Percentiles rank a stretch among this genome's conserved stretches.
These are phyloP conservation scores for Microcaecilia unicolor DNA, from an alignment of 2,797 vertebrate genomes.

Conservation along the genomic window DNA sequence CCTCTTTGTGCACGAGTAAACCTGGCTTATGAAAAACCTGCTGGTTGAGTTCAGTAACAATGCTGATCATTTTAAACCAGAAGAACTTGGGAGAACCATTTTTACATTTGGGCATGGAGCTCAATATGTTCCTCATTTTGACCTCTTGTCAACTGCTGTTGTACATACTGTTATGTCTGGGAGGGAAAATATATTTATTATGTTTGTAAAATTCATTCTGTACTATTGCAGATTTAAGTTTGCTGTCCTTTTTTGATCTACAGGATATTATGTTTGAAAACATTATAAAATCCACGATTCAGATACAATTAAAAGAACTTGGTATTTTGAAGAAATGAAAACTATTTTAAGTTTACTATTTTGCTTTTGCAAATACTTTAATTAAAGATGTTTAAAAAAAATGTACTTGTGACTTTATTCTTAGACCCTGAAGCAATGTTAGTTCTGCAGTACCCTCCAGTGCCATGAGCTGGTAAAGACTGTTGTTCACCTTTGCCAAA, in stretches of 20 bases:
- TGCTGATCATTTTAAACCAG: constrained; percentile 41
- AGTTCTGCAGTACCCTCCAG: too few relatives aligned
- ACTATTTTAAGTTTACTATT: constrained; percentile 80
- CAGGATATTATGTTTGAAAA: constrained; percentile 64
- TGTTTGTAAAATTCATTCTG: constrained; percentile 75
- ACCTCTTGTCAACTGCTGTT: constrained; percentile 76
- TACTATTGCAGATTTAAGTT: constrained; percentile 70
- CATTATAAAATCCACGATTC: constrained; percentile 71
- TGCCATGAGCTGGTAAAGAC: too few relatives aligned
- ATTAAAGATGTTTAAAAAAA: constrained; percentile 76
- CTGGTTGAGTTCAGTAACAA: too few relatives aligned
- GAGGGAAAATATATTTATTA: constrained; percentile 74
- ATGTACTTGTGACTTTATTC: constrained; percentile 9
- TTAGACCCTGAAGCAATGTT: too few relatives aligned
- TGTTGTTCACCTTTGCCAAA: too few relatives aligned
- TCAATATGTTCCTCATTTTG: constrained; percentile 54
- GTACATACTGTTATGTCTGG: constrained; percentile 70
- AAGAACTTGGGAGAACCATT: constrained; percentile 33
- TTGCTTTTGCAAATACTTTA: constrained; percentile 80
- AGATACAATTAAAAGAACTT: constrained; percentile 70
- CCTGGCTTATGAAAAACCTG: too few relatives aligned
- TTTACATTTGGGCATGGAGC: constrained; percentile 30
- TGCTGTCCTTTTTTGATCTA: constrained; percentile 69
- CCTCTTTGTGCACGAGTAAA: too few relatives aligned
- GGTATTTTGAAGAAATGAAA: constrained; percentile 78